Evolutionary conservation across 2,797 vertebrate species (phyloP), one percentile per base, ranked within the genome.

Genomic region (Thunnus albacares): DNA sequence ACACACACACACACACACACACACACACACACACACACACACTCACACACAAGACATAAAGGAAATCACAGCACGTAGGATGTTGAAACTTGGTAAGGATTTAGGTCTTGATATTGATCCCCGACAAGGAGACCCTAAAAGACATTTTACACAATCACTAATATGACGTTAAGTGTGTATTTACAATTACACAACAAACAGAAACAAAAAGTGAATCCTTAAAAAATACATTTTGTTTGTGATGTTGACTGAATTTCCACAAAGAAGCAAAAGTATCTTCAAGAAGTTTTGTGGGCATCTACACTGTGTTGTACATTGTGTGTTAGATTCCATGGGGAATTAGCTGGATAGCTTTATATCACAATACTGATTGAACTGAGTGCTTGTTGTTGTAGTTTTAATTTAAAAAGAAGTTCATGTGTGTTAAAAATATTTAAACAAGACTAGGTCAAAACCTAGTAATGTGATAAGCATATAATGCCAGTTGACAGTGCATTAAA

Each of bases 191-290:
- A 4, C 56, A 6, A 24, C 11, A 10, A 62, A 43, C 17, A 5
- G 20, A 72, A 24, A 59, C 17, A 26, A 24, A 47, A 58, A 51
- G 18, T 52, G 7, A 51, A 45, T 22, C 18, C 47, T 51, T 51
- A 24, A 12, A 5, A 51, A 22, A 30, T 12, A 56, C 18, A 30
- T 20, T 38, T 15, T 5, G 59, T 18, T 14, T 1, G 13, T 49
- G 1, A 38, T 13, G 5, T 13, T 45, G 11, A 38, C 49, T 20
- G 33, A 55, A 75, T 76, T 82, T 58, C n/a, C 41, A 69, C 33
- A 43, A 67, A 71, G 58, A 45, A 35, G 11, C 2, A 51, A 70
- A 61, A 51, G 18, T n/a, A 1, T 28, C 10, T 24, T 20, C 28
- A 30, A 30, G 5, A 20, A 0, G 11, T 70, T 72, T 65, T 18